A percentile compares a stretch with the other conserved stretches of the same genome.
Evolutionary conservation across 2,797 vertebrate species (phyloP).

Genomic region (Rhinichthys osculus): DNA sequence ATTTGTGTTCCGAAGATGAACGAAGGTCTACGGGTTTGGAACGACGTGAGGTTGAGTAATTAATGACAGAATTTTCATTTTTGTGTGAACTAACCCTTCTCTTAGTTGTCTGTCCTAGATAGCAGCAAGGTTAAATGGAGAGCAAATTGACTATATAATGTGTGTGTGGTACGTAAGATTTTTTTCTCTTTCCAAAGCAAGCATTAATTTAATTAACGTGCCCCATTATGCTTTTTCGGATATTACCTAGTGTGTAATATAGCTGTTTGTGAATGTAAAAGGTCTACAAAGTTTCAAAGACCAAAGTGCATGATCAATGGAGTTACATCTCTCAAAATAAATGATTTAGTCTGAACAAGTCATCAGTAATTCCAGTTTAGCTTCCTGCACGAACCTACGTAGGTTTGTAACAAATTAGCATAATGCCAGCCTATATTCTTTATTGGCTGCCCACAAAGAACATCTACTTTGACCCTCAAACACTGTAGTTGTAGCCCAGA

Average conservation of each 20-base stretch:
- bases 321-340: neutral
- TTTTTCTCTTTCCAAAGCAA: too few relatives aligned
- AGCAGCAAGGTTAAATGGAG: neutral
- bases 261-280: neutral
- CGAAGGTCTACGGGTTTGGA: too few relatives aligned
- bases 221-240: neutral
- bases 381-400: neutral
- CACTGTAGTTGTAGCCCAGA: neutral
- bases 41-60: too few relatives aligned
- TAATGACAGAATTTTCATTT: too few relatives aligned
- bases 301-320: neutral
- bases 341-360: neutral
- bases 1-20: too few relatives aligned
- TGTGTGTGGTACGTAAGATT: too few relatives aligned
- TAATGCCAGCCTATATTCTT: neutral
- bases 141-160: too few relatives aligned
- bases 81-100: too few relatives aligned
- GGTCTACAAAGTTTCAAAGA: too few relatives aligned
- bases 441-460: neutral
- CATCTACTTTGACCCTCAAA: neutral
- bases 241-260: too few relatives aligned
- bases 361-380: neutral
- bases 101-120: neutral
- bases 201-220: too few relatives aligned
- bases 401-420: neutral